Percentiles rank a stretch among this genome's conserved stretches.
These are phyloP conservation scores for Sicus ferrugineus DNA, from an alignment of 2,888 invertebrate genomes.

Conservation along the genomic window DNA sequence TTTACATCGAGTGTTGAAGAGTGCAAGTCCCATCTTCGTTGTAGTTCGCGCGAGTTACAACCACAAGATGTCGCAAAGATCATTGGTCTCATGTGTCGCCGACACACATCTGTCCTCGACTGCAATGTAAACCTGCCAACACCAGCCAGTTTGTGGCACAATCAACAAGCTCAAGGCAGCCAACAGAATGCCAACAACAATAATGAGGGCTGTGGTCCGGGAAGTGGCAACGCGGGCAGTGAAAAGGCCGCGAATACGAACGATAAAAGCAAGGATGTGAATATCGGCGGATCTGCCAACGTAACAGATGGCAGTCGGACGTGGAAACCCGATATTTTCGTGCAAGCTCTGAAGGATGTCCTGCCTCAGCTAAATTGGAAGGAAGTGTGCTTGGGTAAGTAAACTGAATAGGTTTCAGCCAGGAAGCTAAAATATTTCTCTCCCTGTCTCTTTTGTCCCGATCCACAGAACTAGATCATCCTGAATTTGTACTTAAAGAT, in stretches of 20 bases:
- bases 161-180: conserved; percentile 47
- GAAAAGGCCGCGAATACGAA: conserved; percentile 49
- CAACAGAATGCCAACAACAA: conserved; percentile 48
- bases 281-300: conserved; percentile 43
- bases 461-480: conserved; percentile 75
- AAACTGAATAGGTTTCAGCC: background rate
- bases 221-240: background rate
- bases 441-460: too few relatives aligned
- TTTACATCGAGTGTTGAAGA: conserved; percentile 88
- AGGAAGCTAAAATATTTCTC: conserved; percentile 2
- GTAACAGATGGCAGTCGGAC: conserved; percentile 70
- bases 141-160: conserved; percentile 73
- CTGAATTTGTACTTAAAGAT: conserved; percentile 88
- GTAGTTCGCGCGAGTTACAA: conserved; percentile 82
- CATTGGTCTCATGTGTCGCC: conserved; percentile 85
- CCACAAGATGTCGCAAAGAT: conserved; percentile 85
- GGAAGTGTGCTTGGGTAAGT: conserved; percentile 82
- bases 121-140: conserved; percentile 77
- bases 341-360: conserved; percentile 89
- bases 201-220: conserved; percentile 47
- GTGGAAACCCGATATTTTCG: conserved; percentile 95
- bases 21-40: conserved; percentile 84
- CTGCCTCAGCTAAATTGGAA: conserved; percentile 90
- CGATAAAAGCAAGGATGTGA: conserved; percentile 53
- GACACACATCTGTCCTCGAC: conserved; percentile 71